Evolutionary conservation across 1,140 invertebrate species (phyloP), one percentile per base, ranked within the genome.

Genomic region (Drosophila eugracilis): DNA sequence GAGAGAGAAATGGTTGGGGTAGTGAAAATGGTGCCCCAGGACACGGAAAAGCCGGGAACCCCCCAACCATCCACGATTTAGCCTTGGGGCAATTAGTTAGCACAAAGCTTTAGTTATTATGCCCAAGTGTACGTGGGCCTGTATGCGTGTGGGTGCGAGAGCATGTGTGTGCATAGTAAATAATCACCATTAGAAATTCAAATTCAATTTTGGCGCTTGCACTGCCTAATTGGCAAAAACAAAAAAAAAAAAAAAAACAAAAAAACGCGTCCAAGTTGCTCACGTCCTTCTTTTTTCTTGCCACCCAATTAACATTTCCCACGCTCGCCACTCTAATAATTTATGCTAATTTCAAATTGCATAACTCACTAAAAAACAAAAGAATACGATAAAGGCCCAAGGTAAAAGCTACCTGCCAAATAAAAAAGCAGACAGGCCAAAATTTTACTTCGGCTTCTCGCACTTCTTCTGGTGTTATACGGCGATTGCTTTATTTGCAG

Each of bases 81-180:
- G 77, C 77, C 77, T 80, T 70, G 55, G 49, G 77, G 81, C 81
- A 85, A 86, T 86, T 86, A 86, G 81, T 85, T 85, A 77, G 73
- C 81, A 86, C 63, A 81, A 85, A 69, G 73, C 81, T 75, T 81
- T 80, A 80, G 81, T 86, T 81, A 86, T 81, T 77, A 86, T 81
- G 62, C 81, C 73, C 50, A 77, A 77, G 58, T 66, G 81, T 69
- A 48, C 52, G 57, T 74, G 62, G n/a, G 36, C 32, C 47, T 59
- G 39, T 49, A 36, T 28, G 37, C 21, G 41, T 77, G 47, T 69
- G 24, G 22, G 53, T 48, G 41, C 58, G 24, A 17, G 24, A 30
- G 41, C 39, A 24, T 32, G 69, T 54, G 17, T 66, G 67, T 55
- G 79, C 42, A 59, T 42, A 78, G 66, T 80, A 80, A 85, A 85